Evolutionary conservation across 2,888 invertebrate genomes (phyloP).

Genomic region (Diarsia dahlii): DNA sequence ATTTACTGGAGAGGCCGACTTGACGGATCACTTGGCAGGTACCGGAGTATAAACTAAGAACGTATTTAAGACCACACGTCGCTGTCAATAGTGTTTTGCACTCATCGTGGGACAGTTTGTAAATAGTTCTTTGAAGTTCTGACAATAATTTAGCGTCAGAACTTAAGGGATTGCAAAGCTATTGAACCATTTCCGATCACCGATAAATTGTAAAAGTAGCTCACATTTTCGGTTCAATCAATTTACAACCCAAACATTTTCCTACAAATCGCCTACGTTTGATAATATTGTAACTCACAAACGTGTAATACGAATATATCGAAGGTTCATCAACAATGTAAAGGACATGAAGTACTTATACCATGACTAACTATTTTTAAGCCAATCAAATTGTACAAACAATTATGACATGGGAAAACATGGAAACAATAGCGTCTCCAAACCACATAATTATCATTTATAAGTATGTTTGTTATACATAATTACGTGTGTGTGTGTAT

Average conservation of each 20-base stretch:
- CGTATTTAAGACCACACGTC: slow-evolving; percentile 48
- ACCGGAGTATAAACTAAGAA: slow-evolving; percentile 50
- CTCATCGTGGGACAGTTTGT: slow-evolving; percentile 22
- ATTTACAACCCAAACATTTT: not conserved
- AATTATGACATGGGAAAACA: slow-evolving; percentile 31
- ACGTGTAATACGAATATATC: not conserved
- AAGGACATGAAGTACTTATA: not conserved
- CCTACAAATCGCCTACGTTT: not conserved
- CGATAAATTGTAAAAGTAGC: not conserved
- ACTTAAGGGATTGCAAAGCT: not conserved
- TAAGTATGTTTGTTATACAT: slow-evolving; percentile 4
- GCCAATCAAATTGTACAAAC: slow-evolving; percentile 28
- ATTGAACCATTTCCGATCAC: not conserved
- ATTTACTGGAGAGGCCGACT: slow-evolving; percentile 61
- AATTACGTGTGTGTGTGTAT: not conserved
- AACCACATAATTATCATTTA: slow-evolving; percentile 28
- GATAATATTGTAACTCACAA: not conserved
- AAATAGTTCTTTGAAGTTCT: slow-evolving; percentile 24
- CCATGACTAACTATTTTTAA: slow-evolving; percentile 2
- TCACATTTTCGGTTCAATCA: not conserved
- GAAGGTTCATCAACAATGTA: slow-evolving; percentile 2
- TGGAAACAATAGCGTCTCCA: slow-evolving; percentile 23
- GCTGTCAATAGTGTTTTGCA: slow-evolving; percentile 39
- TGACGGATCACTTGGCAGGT: slow-evolving; percentile 71
- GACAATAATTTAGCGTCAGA: slow-evolving; percentile 12